Conservation (phyloP, 2,797 vertebrate genomes). For the Menidia menidia region DNA sequence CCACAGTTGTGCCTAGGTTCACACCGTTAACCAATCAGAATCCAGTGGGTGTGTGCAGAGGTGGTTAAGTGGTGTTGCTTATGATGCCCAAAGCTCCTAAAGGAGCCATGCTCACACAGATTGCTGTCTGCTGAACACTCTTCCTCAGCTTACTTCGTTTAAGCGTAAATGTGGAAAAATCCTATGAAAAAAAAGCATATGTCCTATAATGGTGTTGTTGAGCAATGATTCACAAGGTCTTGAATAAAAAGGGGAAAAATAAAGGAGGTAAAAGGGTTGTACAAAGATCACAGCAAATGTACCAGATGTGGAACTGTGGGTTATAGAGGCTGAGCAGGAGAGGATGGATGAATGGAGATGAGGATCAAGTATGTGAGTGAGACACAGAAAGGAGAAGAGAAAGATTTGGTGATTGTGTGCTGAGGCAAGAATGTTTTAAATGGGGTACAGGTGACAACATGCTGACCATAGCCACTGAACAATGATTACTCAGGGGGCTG, state of each 20-base stretch:
- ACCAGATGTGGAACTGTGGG: constrained; percentile 61
- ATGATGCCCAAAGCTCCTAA: constrained; percentile 62
- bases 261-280: constrained; percentile 34
- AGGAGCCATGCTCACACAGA: constrained; percentile 64
- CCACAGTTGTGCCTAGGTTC: constrained; percentile 46
- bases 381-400: constrained; percentile 14
- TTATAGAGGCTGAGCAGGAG: constrained; percentile 44
- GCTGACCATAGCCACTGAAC: constrained; percentile 81
- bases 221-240: constrained; percentile 51
- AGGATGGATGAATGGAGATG: constrained; percentile 57
- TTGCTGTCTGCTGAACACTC: constrained; percentile 51
- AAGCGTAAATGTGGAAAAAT: constrained; percentile 37
- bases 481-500: constrained; percentile 76
- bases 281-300: constrained; percentile 45
- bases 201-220: constrained; percentile 33
- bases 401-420: constrained; percentile 65
- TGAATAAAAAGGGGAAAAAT: constrained; percentile 8
- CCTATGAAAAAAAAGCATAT: constrained; percentile 46
- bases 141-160: constrained; percentile 37
- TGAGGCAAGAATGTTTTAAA: constrained; percentile 83
- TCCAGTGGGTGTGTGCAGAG: constrained; percentile 56
- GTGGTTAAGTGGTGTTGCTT: constrained; percentile 61
- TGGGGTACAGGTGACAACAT: constrained; percentile 85
- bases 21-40: constrained; percentile 66
- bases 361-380: constrained; percentile 30